Evolutionary conservation across 2,113 vertebrate species (phyloP).

Genomic region (Naja naja): DNA sequence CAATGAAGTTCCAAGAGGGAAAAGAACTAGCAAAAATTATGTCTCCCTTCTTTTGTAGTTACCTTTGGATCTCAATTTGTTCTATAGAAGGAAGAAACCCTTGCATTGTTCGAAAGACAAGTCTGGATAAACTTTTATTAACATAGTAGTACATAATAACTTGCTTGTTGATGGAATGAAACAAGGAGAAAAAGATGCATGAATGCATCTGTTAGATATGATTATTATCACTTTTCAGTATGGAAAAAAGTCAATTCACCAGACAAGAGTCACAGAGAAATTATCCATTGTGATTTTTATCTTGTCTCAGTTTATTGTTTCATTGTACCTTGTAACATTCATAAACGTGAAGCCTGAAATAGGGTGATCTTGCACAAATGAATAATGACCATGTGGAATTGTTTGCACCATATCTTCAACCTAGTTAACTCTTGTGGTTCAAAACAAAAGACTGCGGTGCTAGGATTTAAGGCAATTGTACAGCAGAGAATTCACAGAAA

Average conservation of each 20-base stretch:
- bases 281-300: neutral
- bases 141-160: constrained; percentile 20
- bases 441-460: neutral
- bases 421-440: neutral
- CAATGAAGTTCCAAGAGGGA: neutral
- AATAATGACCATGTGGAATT: neutral
- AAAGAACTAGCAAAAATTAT: neutral
- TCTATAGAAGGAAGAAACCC: neutral
- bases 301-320: neutral
- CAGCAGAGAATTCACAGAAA: neutral
- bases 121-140: constrained; percentile 10
- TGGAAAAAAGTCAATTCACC: neutral
- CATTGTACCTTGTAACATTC: neutral
- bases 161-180: constrained; percentile 23
- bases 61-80: neutral
- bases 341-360: neutral
- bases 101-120: neutral
- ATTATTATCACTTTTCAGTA: neutral
- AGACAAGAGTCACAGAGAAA: neutral
- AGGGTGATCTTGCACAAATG: neutral
- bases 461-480: neutral
- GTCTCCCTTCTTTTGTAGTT: neutral
- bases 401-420: neutral
- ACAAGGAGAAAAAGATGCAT: constrained; percentile 1
- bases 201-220: neutral